Evolutionary conservation across 2,888 invertebrate species (phyloP).

Genomic region (Drosophila yooni): DNA sequence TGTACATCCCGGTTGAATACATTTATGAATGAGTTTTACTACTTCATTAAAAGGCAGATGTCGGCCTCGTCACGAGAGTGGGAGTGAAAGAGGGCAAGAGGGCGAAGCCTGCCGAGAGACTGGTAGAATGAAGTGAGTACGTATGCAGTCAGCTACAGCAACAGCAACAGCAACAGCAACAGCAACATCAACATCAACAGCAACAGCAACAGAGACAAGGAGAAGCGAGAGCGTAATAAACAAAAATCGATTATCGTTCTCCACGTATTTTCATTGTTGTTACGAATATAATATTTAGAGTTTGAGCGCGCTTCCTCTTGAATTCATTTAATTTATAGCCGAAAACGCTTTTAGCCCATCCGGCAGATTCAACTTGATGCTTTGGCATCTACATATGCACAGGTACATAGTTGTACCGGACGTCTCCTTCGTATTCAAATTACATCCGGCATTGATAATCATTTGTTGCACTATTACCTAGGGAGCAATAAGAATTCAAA

Average conservation of each 20-base stretch:
- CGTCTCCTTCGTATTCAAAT: conserved; percentile 60
- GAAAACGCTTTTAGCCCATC: conserved; percentile 59
- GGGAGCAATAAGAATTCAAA: not conserved
- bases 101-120: conserved; percentile 13
- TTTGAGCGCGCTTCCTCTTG: conserved; percentile 71
- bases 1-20: conserved; percentile 69
- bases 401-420: conserved; percentile 55
- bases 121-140: conserved; percentile 41
- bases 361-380: conserved; percentile 42
- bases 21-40: conserved; percentile 85
- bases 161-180: not conserved
- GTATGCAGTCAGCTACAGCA: conserved; percentile 25
- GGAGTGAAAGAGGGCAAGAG: conserved; percentile 34
- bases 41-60: conserved; percentile 84
- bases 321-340: conserved; percentile 82
- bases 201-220: conserved; percentile 19
- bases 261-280: conserved; percentile 78
- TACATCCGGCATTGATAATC: conserved; percentile 49
- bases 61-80: conserved; percentile 56
- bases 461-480: conserved; percentile 14
- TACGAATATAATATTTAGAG: conserved; percentile 79
- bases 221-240: conserved; percentile 81
- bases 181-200: not conserved
- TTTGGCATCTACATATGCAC: conserved; percentile 15
- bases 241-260: conserved; percentile 85